Base-by-base conservation (phyloP, 2,888 invertebrate genomes). In the Rhamphomyia laevipes region DNA sequence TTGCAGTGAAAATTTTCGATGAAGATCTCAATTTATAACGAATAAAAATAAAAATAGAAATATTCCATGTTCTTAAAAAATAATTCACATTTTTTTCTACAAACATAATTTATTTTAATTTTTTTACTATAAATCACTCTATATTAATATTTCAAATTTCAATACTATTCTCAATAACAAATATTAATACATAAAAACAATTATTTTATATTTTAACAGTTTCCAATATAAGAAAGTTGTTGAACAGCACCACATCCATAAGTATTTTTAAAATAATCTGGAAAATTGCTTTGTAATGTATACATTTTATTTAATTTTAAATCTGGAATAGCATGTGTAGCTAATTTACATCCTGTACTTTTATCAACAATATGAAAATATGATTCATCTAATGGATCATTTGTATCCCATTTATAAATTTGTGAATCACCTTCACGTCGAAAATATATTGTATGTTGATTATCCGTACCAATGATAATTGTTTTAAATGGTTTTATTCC, bases 201-300 rank as follows among this genome's bases (percentile, higher is more conserved):
- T n/a, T n/a, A n/a, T n/a, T n/a, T n/a, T 27, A 27, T 27, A 6
- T 27, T 4, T 27, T 7, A 27, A 27, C 23, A 27, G 9, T 7
- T 9, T 27, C 23, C 23, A 27, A 27, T 27, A 27, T 27, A 27
- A 6, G 61, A 63, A 41, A 78, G 62, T 45, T 75, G 73, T 59
- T 79, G 79, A 37, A 76, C 71, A 38, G 76, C 75, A 2, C 78
- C 78, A 58, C 79, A 79, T 21, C 80, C 81, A 37, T 79, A 76
- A 17, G 74, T 77, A 54, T 75, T 75, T 53, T 76, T 73, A 62
- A 81, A 74, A 58, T 73, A 82, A 66, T 80, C 80, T 2, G 75
- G 77, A 64, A 80, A 81, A 63, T 80, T 81, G 57, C 78, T 78
- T 59, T 80, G 77, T 51, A 81, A 61, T 1, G 77, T 74, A 45